Evolutionary conservation across 1,140 invertebrate species (phyloP).

Genomic region (Drosophila kohkoa): DNA sequence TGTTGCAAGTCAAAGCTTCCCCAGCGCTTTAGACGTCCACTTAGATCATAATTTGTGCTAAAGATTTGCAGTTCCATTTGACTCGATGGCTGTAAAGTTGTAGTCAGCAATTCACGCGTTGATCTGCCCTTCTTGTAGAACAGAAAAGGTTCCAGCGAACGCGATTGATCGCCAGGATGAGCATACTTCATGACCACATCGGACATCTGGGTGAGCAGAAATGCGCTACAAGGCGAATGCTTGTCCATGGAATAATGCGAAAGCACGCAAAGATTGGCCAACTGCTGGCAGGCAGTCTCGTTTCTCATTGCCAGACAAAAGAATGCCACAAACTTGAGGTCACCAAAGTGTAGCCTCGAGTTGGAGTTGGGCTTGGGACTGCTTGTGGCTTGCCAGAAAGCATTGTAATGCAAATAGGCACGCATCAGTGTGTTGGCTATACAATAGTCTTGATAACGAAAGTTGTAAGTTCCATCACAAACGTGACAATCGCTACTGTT

Average conservation of each 20-base stretch:
- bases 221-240: conserved; percentile 86
- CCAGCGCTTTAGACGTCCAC: conserved; percentile 76
- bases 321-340: conserved; percentile 83
- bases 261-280: conserved; percentile 90
- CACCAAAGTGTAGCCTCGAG: conserved; percentile 57
- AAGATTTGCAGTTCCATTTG: conserved; percentile 61
- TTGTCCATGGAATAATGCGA: conserved; percentile 86
- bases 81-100: conserved; percentile 53
- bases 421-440: conserved; percentile 70
- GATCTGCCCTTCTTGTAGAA: conserved; percentile 85
- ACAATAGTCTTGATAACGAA: conserved; percentile 75
- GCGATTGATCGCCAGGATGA: conserved; percentile 84
- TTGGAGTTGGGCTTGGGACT: conserved; percentile 9
- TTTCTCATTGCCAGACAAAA: conserved; percentile 76
- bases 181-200: conserved; percentile 83
- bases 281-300: conserved; percentile 87
- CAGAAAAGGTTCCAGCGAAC: conserved; percentile 85
- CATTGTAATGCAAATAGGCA: conserved; percentile 76
- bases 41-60: conserved; percentile 76
- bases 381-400: conserved; percentile 66
- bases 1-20: conserved; percentile 83
- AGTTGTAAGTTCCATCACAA: conserved; percentile 70
- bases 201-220: conserved; percentile 85
- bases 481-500: conserved; percentile 56
- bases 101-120: conserved; percentile 84